phyloP scores from a whole-genome alignment of 2,113 vertebrate genomes.

The Oryzias woworae region DNA sequence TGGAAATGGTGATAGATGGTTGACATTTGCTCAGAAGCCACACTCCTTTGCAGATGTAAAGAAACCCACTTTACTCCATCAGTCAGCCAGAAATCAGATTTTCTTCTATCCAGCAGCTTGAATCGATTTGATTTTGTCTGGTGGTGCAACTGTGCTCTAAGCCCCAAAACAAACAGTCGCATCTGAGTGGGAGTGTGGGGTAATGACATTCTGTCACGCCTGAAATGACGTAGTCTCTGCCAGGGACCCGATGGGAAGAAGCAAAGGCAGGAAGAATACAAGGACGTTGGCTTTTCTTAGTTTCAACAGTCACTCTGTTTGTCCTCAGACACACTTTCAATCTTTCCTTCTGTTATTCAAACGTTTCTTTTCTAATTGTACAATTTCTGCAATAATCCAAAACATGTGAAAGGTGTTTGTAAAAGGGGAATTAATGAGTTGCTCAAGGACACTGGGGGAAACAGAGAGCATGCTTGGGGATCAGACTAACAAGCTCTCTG shows the following conservation, averaged over 20 bases:
- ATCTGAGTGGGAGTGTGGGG: constrained; percentile 45
- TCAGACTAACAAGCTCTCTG: too few species aligned
- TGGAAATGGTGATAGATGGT: constrained; percentile 50
- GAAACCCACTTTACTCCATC: constrained; percentile 34
- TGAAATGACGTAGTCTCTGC: constrained; percentile 25
- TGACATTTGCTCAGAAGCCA: constrained; percentile 48
- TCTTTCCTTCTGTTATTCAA: too few species aligned
- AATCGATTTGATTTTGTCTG: constrained; percentile 46
- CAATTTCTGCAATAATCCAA: too few species aligned
- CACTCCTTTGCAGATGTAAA: constrained; percentile 23
- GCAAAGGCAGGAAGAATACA: not conserved
- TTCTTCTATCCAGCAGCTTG: constrained; percentile 35
- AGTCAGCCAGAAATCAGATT: constrained; percentile 40
- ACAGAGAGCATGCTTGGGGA: too few species aligned
- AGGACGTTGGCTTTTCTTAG: not conserved
- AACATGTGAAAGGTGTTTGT: too few species aligned
- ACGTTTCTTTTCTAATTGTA: too few species aligned
- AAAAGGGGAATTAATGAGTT: too few species aligned
- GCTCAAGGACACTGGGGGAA: too few species aligned
- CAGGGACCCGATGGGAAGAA: constrained; percentile 16
- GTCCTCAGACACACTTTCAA: too few species aligned
- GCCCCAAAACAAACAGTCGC: constrained; percentile 34
- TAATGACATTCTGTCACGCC: constrained; percentile 59
- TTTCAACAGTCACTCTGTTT: not conserved
- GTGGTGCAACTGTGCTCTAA: constrained; percentile 28